These are phyloP conservation scores for Sycophaga agraensis DNA, from an alignment of 1,140 invertebrate genomes.

Conservation along the genomic window DNA sequence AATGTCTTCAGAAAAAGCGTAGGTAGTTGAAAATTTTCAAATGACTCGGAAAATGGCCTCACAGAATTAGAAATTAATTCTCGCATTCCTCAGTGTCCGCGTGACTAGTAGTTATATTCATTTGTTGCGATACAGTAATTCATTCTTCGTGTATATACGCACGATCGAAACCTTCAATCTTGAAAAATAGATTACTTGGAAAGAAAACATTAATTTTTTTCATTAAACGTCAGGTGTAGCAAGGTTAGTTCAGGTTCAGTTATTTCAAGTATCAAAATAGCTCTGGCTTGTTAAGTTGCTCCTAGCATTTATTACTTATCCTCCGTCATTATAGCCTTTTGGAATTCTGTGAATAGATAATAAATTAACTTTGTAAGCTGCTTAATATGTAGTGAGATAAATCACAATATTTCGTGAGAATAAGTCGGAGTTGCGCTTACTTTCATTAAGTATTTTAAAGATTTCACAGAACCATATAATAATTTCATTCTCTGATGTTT, in stretches of 20 bases:
- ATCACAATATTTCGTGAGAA: too few relatives aligned
- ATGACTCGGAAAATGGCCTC: slow-evolving; percentile 7
- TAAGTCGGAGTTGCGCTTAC: too few relatives aligned
- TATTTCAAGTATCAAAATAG: slow-evolving; percentile 3
- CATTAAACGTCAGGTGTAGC: not conserved
- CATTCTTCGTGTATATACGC: slow-evolving; percentile 5
- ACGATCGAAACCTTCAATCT: slow-evolving; percentile 13
- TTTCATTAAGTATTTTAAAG: too few relatives aligned
- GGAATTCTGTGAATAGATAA: too few relatives aligned
- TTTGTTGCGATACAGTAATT: slow-evolving; percentile 2
- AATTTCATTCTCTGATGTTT: too few relatives aligned
- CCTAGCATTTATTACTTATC: too few relatives aligned
- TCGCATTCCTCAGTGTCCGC: slow-evolving; percentile 14
- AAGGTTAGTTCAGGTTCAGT: slow-evolving; percentile 4
- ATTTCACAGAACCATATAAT: too few relatives aligned
- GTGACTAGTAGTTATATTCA: slow-evolving; percentile 10
- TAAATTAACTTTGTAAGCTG: too few relatives aligned
- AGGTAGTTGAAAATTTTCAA: slow-evolving; percentile 15
- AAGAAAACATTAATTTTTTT: slow-evolving; percentile 4
- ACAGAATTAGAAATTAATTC: slow-evolving; percentile 23
- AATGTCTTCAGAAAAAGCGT: slow-evolving; percentile 3
- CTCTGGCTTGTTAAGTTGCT: not conserved
- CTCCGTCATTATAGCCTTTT: too few relatives aligned
- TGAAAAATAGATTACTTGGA: slow-evolving; percentile 11
- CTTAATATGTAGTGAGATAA: too few relatives aligned